Base-by-base conservation (phyloP, 2,888 invertebrate genomes). In the Protophormia terraenovae region DNA sequence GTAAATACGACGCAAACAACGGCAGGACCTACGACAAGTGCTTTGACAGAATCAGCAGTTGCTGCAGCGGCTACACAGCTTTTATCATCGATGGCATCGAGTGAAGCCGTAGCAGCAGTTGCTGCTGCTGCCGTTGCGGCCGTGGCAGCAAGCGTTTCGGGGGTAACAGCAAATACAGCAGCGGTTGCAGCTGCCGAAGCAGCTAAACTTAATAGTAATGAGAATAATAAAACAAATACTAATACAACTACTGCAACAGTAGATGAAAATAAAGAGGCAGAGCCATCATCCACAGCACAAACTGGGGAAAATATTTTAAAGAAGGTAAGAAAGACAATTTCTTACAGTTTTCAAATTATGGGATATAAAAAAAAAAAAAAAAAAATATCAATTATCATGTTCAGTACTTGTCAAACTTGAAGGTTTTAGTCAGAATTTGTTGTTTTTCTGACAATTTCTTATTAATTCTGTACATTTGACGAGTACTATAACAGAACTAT, bases 21-120 rank as follows among this genome's bases (percentile, higher is more conserved):
- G 55, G 50, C 84, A 81, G 71, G 77, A 71, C 79, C 73, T 79
- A 85, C 89, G 19, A 82, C 87, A 72, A 85, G 73, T 82, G 67
- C 88, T 47, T 82, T 89, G 38, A 88, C 90, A 64, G 90, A 90
- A 76, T 88, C 91, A 47, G 90, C 89, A 86, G 89, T 88, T 14
- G 91, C 90, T 22, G 91, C 89, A n/a, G 90, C 91, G n/a, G 90
- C 91, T 92, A 94, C 91, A 62, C 90, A 91, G 84, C 88, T 91
- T 79, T 73, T 91, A 75, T 88, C 90, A 86, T 89, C 90, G 69
- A 90, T 91, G 87, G 90, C 90, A 14, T 89, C 90, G 27, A 90
- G 88, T n/a, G 89, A 91, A 93, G 94, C 91, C 24, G 90, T 80
- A 7, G 87, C 90, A 4, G 90, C 91, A 22, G 90, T 89, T 19